Base-by-base conservation (phyloP, 2,797 vertebrate genomes). In the Lophotriccus pileatus region DNA sequence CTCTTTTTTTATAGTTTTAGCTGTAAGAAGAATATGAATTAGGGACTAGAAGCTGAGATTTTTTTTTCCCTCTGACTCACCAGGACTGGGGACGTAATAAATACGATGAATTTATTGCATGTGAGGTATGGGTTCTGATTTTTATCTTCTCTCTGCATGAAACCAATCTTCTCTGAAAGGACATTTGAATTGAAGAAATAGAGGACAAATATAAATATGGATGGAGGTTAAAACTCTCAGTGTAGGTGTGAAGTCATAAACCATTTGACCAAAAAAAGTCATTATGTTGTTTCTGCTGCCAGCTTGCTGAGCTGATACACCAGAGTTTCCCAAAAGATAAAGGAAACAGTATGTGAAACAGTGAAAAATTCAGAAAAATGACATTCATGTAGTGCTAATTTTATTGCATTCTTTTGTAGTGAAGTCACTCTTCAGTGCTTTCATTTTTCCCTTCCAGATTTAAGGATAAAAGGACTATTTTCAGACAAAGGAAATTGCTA, bases 111-210 rank as follows among this genome's bases (percentile, higher is more conserved):
- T 97, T 98, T 97, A 97, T 96, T 97, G 89, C 92, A 95, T 93
- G 88, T 95, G 95, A 96, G 96, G 92, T 85, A 96, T 93, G 93
- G 93, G 94, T 97, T 96, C 94, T 97, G 97, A 98, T 97, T 96
- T 96, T 97, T 97, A 96, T 97, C 96, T 97, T 96, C 95, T 96
- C 95, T 97, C 97, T 96, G 96, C 97, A 95, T 96, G 97, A 98
- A 98, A 98, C 97, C 97, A 98, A 97, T 98, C 97, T 98, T 96
- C 95, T 97, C 93, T 95, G 97, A 98, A 98, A 98, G 97, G 97
- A 97, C 94, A 97, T 98, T 95, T 97, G 98, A 98, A 97, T 96
- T 96, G 94, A 95, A 97, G 96, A 98, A 98, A 98, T 97, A 97
- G 97, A 98, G 97, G 97, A 97, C 96, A 98, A 96, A 97, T 97